Percentiles rank a stretch among this genome's conserved stretches.
These are phyloP conservation scores for Trachemys scripta DNA, from an alignment of 2,113 vertebrate species.

Conservation along the genomic window DNA sequence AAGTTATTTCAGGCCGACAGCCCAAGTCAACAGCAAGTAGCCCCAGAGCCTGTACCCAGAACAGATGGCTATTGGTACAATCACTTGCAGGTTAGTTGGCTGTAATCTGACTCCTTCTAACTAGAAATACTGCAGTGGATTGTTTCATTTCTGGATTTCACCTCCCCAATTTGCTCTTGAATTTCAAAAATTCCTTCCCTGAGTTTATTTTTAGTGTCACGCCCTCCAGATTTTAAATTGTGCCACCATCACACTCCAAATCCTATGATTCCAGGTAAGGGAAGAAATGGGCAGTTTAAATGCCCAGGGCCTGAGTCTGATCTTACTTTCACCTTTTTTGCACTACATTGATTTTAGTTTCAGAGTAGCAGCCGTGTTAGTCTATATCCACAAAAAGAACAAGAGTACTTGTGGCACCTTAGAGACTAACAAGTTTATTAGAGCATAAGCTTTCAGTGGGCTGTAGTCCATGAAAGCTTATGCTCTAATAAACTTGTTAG, in stretches of 20 bases:
- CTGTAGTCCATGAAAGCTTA: no score
- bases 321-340: neutral
- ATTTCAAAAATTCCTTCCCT: neutral
- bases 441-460: no score
- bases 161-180: neutral
- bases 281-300: neutral
- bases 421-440: no score
- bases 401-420: no score
- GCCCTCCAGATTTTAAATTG: neutral
- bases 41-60: neutral
- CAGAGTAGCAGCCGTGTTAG: no score
- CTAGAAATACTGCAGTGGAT: neutral
- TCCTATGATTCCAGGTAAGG: neutral
- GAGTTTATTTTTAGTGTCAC: neutral
- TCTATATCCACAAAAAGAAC: no score
- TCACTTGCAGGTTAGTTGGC: neutral
- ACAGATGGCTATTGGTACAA: neutral
- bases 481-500: no score
- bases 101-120: neutral
- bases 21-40: fast-evolving
- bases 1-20: neutral
- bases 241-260: neutral
- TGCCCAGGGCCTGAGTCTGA: neutral
- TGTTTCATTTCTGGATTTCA: no score
- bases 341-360: no score